These are phyloP conservation scores for Rhagonycha lutea DNA, from an alignment of 2,888 invertebrate genomes.

Conservation along the genomic window DNA sequence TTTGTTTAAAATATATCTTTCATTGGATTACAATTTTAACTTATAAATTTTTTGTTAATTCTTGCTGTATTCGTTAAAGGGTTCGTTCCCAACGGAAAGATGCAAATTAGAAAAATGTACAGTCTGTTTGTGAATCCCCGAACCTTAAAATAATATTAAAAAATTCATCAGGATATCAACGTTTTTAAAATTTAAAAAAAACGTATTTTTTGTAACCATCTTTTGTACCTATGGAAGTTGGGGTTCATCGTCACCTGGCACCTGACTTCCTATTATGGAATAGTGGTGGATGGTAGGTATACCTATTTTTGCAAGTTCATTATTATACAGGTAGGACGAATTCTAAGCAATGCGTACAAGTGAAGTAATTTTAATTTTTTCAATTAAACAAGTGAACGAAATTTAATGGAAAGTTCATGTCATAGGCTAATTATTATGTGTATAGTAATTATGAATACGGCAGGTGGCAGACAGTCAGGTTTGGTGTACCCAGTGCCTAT, in stretches of 20 bases:
- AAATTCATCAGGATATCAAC: neutral
- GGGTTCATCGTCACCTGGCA: neutral
- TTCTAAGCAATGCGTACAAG: neutral
- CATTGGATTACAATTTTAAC: no score
- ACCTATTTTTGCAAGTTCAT: neutral
- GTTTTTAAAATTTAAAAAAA: neutral
- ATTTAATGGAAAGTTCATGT: slow-evolving; percentile 41
- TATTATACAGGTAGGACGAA: neutral
- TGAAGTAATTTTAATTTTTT: neutral
- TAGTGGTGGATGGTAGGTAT: neutral
- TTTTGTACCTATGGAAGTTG: neutral
- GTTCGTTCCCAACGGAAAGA: neutral
- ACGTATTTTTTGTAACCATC: neutral
- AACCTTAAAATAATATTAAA: neutral
- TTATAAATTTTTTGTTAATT: no score
- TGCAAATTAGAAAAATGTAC: neutral
- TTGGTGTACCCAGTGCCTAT: slow-evolving; percentile 28
- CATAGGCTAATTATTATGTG: slow-evolving; percentile 42
- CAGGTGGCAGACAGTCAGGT: slow-evolving; percentile 46
- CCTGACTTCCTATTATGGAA: neutral
- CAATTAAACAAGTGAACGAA: slow-evolving; percentile 26
- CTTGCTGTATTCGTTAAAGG: neutral
- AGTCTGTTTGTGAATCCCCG: neutral
- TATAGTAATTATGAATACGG: slow-evolving; percentile 43
- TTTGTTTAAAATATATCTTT: neutral